Evolutionary conservation across 37 sponge, comb jelly and placozoan genomes (phyloP).

Genomic region (Ianthella basta): DNA sequence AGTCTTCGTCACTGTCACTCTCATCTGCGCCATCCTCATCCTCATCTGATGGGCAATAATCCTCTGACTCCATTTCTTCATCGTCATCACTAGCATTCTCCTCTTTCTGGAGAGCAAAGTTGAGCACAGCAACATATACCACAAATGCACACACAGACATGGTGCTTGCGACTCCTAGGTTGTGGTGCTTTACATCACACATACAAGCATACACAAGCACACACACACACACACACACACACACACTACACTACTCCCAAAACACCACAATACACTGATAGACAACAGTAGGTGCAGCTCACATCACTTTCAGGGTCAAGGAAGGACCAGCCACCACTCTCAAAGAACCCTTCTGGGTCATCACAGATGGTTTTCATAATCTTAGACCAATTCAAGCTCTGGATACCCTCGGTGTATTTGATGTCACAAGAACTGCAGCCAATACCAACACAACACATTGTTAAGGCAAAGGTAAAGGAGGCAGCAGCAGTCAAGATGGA

Average conservation of each 20-base stretch:
- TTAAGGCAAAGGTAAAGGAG: neutral
- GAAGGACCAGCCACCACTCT: slow-evolving; percentile 96
- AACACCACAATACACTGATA: too few relatives aligned
- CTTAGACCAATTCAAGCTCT: slow-evolving; percentile 97
- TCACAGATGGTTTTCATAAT: slow-evolving; percentile 99
- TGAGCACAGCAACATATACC: neutral
- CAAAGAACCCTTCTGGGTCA: slow-evolving; percentile 96
- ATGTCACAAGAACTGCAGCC: slow-evolving; percentile 90
- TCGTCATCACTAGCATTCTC: slow-evolving; percentile 42
- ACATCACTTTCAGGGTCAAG: slow-evolving; percentile 92
- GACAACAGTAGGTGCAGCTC: neutral
- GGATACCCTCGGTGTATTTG: slow-evolving; percentile 97
- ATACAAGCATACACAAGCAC: too few relatives aligned
- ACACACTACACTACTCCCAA: too few relatives aligned
- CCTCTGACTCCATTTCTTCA: slow-evolving; percentile 45
- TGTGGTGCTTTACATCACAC: too few relatives aligned
- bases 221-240: too few relatives aligned
- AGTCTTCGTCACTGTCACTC: slow-evolving; percentile 78
- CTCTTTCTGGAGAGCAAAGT: neutral
- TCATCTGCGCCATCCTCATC: slow-evolving; percentile 30
- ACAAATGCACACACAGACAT: neutral
- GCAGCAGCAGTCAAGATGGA: too few relatives aligned
- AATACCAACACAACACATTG: neutral
- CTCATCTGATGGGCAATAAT: slow-evolving; percentile 17
- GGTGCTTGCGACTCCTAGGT: too few relatives aligned